Evolutionary conservation across 1,140 invertebrate genomes (phyloP).

Genomic region (Megathymus violae): DNA sequence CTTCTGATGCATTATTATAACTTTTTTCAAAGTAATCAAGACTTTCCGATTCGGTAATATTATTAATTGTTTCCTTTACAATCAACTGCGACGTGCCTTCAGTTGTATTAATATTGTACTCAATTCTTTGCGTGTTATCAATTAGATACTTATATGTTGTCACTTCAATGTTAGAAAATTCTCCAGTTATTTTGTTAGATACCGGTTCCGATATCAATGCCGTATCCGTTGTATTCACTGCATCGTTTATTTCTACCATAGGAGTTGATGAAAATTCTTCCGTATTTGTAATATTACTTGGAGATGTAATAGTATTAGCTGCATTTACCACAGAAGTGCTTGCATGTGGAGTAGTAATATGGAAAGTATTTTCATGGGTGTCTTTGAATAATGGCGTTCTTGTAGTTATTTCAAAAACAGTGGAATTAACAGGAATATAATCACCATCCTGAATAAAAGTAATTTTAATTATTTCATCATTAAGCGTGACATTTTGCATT

Average conservation of each 20-base stretch:
- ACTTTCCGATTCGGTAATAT: conserved; percentile 8
- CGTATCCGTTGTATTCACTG: background rate
- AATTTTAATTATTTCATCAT: conserved; percentile 73
- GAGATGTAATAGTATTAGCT: background rate
- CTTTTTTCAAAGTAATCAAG: conserved; percentile 41
- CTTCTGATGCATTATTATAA: conserved; percentile 42
- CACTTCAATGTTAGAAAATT: background rate
- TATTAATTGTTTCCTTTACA: conserved; percentile 7
- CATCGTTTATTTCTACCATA: conserved; percentile 1
- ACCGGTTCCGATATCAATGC: too few species aligned
- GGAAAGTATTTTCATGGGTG: conserved; percentile 14
- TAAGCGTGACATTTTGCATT: conserved; percentile 47
- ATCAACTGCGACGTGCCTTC: background rate
- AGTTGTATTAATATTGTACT: conserved; percentile 13
- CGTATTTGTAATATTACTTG: conserved; percentile 3
- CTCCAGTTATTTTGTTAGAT: background rate
- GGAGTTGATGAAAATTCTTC: conserved; percentile 1
- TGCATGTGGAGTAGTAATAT: conserved; percentile 27
- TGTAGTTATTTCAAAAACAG: conserved; percentile 68
- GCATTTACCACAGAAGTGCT: background rate
- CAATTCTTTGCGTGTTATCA: conserved; percentile 20
- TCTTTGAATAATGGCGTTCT: conserved; percentile 47
- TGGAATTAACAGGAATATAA: conserved; percentile 49
- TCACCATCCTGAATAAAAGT: conserved; percentile 55
- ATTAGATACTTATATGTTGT: conserved; percentile 15